A percentile compares a stretch with the other conserved stretches of the same genome.
These are phyloP conservation scores for Pyrgilauda ruficollis DNA, from an alignment of 2,113 vertebrate species.

Conservation along the genomic window DNA sequence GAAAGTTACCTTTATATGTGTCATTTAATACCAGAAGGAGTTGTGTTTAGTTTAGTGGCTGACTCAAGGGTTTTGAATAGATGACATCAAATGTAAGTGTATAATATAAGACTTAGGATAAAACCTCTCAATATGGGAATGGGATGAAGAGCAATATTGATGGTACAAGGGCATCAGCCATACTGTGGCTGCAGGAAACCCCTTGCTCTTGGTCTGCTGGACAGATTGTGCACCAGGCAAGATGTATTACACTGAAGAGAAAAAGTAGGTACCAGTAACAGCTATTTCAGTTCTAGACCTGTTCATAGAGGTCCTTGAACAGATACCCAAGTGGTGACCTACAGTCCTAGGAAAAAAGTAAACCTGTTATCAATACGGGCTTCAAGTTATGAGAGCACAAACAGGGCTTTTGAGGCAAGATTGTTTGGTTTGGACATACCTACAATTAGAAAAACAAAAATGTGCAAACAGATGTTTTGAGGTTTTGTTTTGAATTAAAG, in stretches of 20 bases:
- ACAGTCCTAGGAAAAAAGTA: neutral
- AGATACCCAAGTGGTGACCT: neutral
- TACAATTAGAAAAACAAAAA: neutral
- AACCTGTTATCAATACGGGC: neutral
- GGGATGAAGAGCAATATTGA: neutral
- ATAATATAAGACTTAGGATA: neutral
- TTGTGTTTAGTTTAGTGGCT: neutral
- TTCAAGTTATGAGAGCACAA: neutral
- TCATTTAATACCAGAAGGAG: neutral
- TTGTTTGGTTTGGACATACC: constrained; percentile 33
- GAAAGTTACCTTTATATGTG: neutral
- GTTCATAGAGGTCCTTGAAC: neutral
- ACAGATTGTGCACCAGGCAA: neutral
- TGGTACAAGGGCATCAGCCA: neutral
- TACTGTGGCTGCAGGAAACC: neutral
- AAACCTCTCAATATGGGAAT: neutral
- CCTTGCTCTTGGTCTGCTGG: neutral
- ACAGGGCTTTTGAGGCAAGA: neutral
- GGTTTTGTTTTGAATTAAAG: constrained; percentile 30
- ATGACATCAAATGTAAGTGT: neutral
- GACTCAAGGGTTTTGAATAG: neutral
- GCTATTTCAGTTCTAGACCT: neutral
- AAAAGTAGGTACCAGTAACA: neutral
- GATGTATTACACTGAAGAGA: neutral
- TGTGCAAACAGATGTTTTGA: constrained; percentile 23